A percentile compares a stretch with the other conserved stretches of the same genome.
Evolutionary conservation across 2,797 vertebrate species (phyloP).

Genomic region (Trachops cirrhosus): DNA sequence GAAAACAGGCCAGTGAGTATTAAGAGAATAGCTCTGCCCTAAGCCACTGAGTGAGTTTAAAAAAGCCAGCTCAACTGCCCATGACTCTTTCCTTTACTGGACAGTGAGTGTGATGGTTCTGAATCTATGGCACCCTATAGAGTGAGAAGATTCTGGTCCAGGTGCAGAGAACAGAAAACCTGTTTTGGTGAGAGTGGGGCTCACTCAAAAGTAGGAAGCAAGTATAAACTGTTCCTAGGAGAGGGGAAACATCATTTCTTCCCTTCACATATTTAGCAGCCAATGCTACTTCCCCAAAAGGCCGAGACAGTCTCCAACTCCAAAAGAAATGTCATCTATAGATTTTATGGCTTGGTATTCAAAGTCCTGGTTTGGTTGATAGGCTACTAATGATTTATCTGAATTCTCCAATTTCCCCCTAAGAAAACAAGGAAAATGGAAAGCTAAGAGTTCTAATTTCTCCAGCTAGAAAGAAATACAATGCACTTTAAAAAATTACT

Average conservation of each 20-base stretch:
- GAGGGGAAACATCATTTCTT: neutral
- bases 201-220: neutral
- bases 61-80: neutral
- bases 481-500: neutral
- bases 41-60: neutral
- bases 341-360: neutral
- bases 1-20: neutral
- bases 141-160: neutral
- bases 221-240: neutral
- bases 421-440: constrained; percentile 41
- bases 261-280: neutral
- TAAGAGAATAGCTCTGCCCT: neutral
- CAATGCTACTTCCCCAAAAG: neutral
- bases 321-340: neutral
- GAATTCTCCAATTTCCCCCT: neutral
- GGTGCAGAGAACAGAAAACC: neutral
- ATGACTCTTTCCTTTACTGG: neutral
- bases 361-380: neutral
- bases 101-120: neutral
- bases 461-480: constrained; percentile 6
- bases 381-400: constrained; percentile 13
- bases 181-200: neutral
- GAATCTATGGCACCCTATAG: neutral
- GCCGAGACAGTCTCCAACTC: neutral
- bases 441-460: constrained; percentile 12